A percentile compares a stretch with the other conserved stretches of the same genome.
Conservation (phyloP, 2,888 invertebrate species). For the Zonitis immaculata region DNA sequence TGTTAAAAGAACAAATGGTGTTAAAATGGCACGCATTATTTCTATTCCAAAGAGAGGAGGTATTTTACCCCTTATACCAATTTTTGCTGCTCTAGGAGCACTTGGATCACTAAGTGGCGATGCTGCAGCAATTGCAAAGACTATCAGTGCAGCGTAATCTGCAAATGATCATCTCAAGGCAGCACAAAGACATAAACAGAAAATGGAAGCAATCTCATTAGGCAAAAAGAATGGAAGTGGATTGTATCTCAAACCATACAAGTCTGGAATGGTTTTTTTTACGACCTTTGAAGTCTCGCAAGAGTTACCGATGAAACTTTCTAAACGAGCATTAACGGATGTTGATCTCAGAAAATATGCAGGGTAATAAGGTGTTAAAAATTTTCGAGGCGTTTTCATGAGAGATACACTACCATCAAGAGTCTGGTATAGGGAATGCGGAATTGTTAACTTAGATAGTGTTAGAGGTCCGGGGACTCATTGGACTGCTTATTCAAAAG, state of each 20-base stretch:
- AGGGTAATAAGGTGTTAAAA: conserved; percentile 23
- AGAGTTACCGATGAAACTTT: conserved; percentile 26
- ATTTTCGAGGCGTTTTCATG: conserved; percentile 40
- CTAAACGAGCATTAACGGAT: conserved; percentile 32
- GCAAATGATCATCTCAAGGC: conserved; percentile 37
- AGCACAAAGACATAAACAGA: conserved; percentile 37
- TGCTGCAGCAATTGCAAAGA: conserved; percentile 39
- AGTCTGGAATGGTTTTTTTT: conserved; percentile 19
- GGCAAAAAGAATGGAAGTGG: conserved; percentile 26
- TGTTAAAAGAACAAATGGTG: conserved; percentile 6
- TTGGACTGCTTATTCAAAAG: conserved; percentile 17
- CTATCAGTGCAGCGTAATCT: conserved; percentile 35
- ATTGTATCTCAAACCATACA: conserved; percentile 34
- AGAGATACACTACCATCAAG: conserved; percentile 39
- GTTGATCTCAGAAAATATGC: conserved; percentile 31
- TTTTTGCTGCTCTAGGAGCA: conserved; percentile 40
- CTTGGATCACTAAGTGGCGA: conserved; percentile 40
- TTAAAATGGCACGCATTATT: conserved; percentile 27
- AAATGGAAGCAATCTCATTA: conserved; percentile 41
- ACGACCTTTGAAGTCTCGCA: conserved; percentile 19
- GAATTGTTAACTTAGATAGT: conserved; percentile 32
- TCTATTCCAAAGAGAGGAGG: conserved; percentile 39
- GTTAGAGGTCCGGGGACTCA: conserved; percentile 11
- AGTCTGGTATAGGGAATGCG: conserved; percentile 27
- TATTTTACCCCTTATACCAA: conserved; percentile 34